These are phyloP conservation scores for Brachymystax lenok DNA, from an alignment of 2,797 vertebrate species.

Conservation along the genomic window DNA sequence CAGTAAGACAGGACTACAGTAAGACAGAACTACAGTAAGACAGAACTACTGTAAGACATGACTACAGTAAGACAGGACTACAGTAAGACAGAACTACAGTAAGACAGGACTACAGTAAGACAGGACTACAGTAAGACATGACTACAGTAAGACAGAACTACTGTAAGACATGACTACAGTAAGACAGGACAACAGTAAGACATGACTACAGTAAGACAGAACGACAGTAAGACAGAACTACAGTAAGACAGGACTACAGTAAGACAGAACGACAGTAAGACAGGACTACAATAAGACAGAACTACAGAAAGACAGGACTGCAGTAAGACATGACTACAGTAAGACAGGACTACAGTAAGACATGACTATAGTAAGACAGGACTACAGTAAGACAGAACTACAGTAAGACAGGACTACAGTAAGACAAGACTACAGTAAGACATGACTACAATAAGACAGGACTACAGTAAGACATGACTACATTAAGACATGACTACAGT, in stretches of 20 bases:
- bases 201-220: too few relatives aligned
- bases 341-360: slow-evolving; percentile 3
- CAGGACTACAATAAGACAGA: slow-evolving; percentile 8
- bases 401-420: slow-evolving; percentile 7
- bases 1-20: too few relatives aligned
- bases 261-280: slow-evolving; percentile 4
- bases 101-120: too few relatives aligned
- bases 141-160: too few relatives aligned
- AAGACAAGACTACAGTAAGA: slow-evolving; percentile 9
- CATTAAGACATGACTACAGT: not conserved
- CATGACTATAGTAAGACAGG: not conserved
- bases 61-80: too few relatives aligned
- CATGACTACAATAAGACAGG: slow-evolving; percentile 8
- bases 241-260: slow-evolving; percentile 1
- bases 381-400: slow-evolving; percentile 7
- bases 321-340: slow-evolving; percentile 7
- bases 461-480: not conserved
- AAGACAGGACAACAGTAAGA: too few relatives aligned
- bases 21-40: too few relatives aligned
- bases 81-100: too few relatives aligned
- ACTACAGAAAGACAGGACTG: slow-evolving; percentile 2
- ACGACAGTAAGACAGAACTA: too few relatives aligned
- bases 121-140: too few relatives aligned
- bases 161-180: too few relatives aligned
- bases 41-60: too few relatives aligned